A percentile compares a stretch with the other conserved stretches of the same genome.
These are phyloP conservation scores for Hucho hucho DNA, from an alignment of 2,113 vertebrate genomes.

Conservation along the genomic window DNA sequence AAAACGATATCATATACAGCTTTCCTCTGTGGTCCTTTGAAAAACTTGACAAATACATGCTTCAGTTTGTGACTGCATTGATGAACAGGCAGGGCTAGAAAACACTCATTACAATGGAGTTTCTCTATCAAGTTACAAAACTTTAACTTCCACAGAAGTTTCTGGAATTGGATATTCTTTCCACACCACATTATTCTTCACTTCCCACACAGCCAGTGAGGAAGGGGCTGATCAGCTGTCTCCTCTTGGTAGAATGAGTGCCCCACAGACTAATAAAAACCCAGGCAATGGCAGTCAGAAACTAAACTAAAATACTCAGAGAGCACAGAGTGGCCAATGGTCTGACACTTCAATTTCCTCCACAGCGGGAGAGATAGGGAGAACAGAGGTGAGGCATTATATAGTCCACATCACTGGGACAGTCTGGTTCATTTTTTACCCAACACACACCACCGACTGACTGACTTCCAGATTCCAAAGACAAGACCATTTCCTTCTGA, in stretches of 20 bases:
- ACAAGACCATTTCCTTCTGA: constrained; percentile 58
- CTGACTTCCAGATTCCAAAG: constrained; percentile 39
- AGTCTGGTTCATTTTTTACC: constrained; percentile 49
- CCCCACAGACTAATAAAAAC: constrained; percentile 51
- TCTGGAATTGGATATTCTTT: not conserved
- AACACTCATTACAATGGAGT: not conserved
- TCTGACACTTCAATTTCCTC: constrained; percentile 74
- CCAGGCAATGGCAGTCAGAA: constrained; percentile 42
- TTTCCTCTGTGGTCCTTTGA: too few species aligned
- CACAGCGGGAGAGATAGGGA: constrained; percentile 62
- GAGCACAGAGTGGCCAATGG: constrained; percentile 38
- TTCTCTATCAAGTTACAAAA: not conserved
- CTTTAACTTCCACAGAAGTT: not conserved
- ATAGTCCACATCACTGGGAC: constrained; percentile 47
- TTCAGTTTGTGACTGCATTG: too few species aligned
- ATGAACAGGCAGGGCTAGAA: not conserved
- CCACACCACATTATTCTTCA: not conserved
- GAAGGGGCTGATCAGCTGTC: constrained; percentile 43
- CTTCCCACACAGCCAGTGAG: not conserved
- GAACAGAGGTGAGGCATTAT: constrained; percentile 64
- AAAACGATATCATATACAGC: too few species aligned
- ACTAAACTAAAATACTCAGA: constrained; percentile 62
- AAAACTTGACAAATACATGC: too few species aligned
- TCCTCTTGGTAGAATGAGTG: constrained; percentile 52
- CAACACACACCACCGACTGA: constrained; percentile 13